Percentiles rank a stretch among this genome's conserved stretches.
Evolutionary conservation across 64 coral and sea anemone species (phyloP).

Genomic region (Pocillopora verrucosa): DNA sequence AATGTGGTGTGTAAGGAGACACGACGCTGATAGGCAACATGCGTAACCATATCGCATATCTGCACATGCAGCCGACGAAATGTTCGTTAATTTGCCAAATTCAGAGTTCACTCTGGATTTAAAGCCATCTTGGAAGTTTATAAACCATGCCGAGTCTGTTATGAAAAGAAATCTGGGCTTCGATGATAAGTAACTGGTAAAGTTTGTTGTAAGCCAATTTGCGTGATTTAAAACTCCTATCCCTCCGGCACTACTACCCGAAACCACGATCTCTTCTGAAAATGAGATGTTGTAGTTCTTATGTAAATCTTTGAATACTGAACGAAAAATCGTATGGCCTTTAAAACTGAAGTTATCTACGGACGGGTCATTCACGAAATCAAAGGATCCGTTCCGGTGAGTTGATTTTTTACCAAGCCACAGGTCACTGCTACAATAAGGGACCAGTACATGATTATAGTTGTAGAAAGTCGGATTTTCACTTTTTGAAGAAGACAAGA

Average conservation of each 20-base stretch:
- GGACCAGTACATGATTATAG: constrained; percentile 65
- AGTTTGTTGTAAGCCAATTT: constrained; percentile 14
- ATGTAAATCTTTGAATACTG: constrained; percentile 29
- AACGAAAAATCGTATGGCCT: constrained; percentile 61
- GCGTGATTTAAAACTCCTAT: constrained; percentile 69
- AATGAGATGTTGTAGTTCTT: constrained; percentile 5
- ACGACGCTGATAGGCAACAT: constrained; percentile 49
- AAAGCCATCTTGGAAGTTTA: constrained; percentile 68
- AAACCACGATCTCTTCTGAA: constrained; percentile 40
- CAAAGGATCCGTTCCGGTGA: constrained; percentile 2
- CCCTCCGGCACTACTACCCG: constrained; percentile 59
- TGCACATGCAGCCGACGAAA: constrained; percentile 15
- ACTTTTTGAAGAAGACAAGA: constrained; percentile 29
- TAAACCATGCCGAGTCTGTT: constrained; percentile 72
- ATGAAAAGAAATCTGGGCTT: constrained; percentile 23
- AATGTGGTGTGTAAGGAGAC: constrained; percentile 40
- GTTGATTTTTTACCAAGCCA: constrained; percentile 60
- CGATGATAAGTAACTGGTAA: not conserved
- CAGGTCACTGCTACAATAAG: constrained; percentile 74
- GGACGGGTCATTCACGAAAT: constrained; percentile 40
- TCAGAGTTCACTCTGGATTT: constrained; percentile 30
- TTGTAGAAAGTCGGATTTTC: constrained; percentile 58
- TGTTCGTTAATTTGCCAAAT: constrained; percentile 20
- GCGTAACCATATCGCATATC: constrained; percentile 47
- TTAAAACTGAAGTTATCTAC: constrained; percentile 62